These are phyloP conservation scores for Esox masquinongy DNA, from an alignment of 2,797 vertebrate species.

Conservation along the genomic window DNA sequence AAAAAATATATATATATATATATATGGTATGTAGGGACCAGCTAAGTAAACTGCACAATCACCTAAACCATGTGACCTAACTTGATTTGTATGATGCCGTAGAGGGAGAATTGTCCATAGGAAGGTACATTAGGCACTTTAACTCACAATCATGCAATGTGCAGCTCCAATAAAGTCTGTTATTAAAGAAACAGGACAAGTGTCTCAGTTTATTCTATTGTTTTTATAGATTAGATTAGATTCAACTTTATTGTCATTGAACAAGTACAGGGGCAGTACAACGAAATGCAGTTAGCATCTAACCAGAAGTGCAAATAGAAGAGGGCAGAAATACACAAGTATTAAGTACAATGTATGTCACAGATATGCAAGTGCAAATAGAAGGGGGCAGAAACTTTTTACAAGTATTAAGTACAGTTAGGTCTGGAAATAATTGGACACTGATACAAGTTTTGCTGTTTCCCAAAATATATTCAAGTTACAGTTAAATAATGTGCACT, in stretches of 20 bases:
- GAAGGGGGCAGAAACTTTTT: too few relatives aligned
- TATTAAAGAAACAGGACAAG: conserved; percentile 47
- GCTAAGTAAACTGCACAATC: conserved; percentile 60
- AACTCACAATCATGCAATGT: conserved; percentile 65
- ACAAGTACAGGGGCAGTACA: too few relatives aligned
- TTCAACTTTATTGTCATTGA: too few relatives aligned
- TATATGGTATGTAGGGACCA: conserved; percentile 68
- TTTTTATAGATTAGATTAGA: not conserved
- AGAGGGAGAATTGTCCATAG: conserved; percentile 47
- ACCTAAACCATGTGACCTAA: conserved; percentile 59
- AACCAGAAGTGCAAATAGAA: too few relatives aligned
- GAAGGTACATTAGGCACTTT: conserved; percentile 70
- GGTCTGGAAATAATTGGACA: too few relatives aligned
- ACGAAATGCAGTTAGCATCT: too few relatives aligned
- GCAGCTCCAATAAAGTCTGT: conserved; percentile 71
- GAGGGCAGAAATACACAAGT: not conserved
- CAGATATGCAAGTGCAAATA: too few relatives aligned
- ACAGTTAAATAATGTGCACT: too few relatives aligned
- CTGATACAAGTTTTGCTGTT: too few relatives aligned
- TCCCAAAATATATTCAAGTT: too few relatives aligned
- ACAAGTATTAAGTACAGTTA: not conserved
- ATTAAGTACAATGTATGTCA: not conserved
- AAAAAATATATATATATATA: conserved; percentile 30
- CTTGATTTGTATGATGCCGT: conserved; percentile 39
- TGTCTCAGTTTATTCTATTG: conserved; percentile 28